Conservation (phyloP, 2,888 invertebrate species). For the Eilema griseolum region DNA sequence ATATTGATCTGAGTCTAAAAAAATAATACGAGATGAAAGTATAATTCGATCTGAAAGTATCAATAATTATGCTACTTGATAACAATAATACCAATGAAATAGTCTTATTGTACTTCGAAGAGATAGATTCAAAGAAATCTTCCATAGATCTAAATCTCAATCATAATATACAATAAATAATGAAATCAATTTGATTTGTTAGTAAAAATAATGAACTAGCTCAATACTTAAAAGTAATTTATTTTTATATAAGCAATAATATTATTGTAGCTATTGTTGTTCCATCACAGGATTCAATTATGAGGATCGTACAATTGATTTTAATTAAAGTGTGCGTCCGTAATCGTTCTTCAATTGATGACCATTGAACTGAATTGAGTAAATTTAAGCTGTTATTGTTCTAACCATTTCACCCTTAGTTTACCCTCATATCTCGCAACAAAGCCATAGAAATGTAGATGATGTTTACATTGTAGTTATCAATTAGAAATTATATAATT, state of each 20-base stretch:
- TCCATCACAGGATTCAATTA: constrained; percentile 55
- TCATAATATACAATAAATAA: background rate
- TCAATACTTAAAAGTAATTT: background rate
- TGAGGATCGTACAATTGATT: constrained; percentile 65
- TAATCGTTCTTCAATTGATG: constrained; percentile 72
- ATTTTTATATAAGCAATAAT: background rate
- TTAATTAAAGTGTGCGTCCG: constrained; percentile 68
- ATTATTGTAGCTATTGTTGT: constrained; percentile 36
- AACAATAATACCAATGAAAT: background rate
- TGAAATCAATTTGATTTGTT: background rate
- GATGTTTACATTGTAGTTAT: background rate
- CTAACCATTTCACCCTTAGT: constrained; percentile 19
- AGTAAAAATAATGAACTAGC: background rate
- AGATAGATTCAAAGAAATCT: background rate
- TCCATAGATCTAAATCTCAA: background rate
- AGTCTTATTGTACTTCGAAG: background rate
- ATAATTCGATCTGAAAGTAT: constrained; percentile 4
- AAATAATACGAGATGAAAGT: background rate
- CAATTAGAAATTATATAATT: background rate
- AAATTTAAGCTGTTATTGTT: constrained; percentile 46
- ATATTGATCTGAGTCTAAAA: constrained; percentile 2
- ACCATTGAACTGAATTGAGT: constrained; percentile 57
- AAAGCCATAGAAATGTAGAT: background rate
- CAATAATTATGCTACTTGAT: background rate
- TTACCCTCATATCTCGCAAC: background rate